These are phyloP conservation scores for Trinorchestia longiramus DNA, from an alignment of 1,140 invertebrate genomes.

Conservation along the genomic window DNA sequence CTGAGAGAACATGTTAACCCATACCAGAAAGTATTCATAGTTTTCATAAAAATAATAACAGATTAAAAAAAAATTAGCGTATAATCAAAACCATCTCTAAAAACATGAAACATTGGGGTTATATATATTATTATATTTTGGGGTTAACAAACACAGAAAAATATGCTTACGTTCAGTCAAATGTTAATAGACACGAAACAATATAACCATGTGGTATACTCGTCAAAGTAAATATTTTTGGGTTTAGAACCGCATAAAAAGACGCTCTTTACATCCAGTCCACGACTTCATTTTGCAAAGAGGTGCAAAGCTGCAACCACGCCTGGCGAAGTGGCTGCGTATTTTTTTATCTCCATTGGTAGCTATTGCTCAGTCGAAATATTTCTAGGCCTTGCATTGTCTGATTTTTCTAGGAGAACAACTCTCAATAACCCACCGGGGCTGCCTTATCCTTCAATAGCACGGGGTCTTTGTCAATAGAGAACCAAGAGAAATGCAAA, in stretches of 20 bases:
- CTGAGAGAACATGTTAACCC: too few relatives aligned
- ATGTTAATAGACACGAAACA: background rate
- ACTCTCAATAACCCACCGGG: constrained; percentile 1
- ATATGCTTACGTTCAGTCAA: too few relatives aligned
- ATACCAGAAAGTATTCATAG: too few relatives aligned
- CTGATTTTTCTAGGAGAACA: constrained; percentile 17
- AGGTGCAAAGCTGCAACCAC: background rate
- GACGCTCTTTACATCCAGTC: background rate
- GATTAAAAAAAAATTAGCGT: too few relatives aligned
- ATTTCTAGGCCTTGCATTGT: constrained; percentile 35
- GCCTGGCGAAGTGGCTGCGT: background rate
- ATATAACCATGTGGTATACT: background rate
- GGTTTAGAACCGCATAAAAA: background rate
- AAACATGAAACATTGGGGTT: too few relatives aligned
- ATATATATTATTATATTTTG: too few relatives aligned
- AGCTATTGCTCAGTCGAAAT: background rate
- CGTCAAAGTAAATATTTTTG: background rate
- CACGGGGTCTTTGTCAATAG: constrained; percentile 34
- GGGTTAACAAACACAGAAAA: too few relatives aligned
- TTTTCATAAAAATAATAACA: too few relatives aligned
- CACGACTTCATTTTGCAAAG: background rate
- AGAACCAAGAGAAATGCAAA: constrained; percentile 38
- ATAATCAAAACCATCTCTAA: too few relatives aligned
- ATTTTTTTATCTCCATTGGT: background rate
- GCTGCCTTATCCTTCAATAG: constrained; percentile 21